Base-by-base conservation (phyloP, 30 jellyfish, hydroid and myxozoan species). In the Chrysaora quinquecirrha region DNA sequence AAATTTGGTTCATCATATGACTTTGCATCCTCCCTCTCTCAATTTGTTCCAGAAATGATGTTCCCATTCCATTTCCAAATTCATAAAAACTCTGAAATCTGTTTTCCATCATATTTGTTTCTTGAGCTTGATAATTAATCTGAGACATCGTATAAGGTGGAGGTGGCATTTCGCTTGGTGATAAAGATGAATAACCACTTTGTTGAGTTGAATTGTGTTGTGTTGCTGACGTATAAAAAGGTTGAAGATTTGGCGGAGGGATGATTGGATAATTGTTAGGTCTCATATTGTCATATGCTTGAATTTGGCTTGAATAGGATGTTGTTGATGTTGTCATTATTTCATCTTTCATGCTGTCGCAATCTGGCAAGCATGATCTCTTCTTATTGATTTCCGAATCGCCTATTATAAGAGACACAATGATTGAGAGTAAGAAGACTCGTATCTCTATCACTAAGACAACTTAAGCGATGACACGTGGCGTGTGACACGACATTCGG, bases 171-270 rank as follows among this genome's bases (percentile, higher is more conserved):
- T 85, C 89, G 50, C 85, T 75, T 64, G 77, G 88, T 12, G 95
- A 75, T 54, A 64, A 34, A 70, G 74, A 64, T 0, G 72, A 46
- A 60, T 27, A 75, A 46, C 71, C 31, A 32, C 30, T 48, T 72
- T 66, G 32, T 64, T 71, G 89, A 1, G 50, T 75, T 62, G 80
- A 25, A 61, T 73, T 71, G 20, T 78, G 78, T 20, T 78, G 78
- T n/a, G 95, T 81, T n/a, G 96, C 82, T 34, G 85, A 63, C 20
- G 89, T 87, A 35, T 74, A 85, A 67, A 85, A 85, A 3, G 96
- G 96, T 33, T 85, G 89, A 7, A 85, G 56, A 27, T 85, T 85
- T 12, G 96, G 96, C 11, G 96, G 96, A 22, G 96, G 89, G 1
- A 85, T 32, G 23, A 47, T 78, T 6, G 92, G 92, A 35, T 38